A percentile compares a stretch with the other conserved stretches of the same genome.
These are phyloP conservation scores for Oenanthe melanoleuca DNA, from an alignment of 2,113 vertebrate genomes.

Conservation along the genomic window DNA sequence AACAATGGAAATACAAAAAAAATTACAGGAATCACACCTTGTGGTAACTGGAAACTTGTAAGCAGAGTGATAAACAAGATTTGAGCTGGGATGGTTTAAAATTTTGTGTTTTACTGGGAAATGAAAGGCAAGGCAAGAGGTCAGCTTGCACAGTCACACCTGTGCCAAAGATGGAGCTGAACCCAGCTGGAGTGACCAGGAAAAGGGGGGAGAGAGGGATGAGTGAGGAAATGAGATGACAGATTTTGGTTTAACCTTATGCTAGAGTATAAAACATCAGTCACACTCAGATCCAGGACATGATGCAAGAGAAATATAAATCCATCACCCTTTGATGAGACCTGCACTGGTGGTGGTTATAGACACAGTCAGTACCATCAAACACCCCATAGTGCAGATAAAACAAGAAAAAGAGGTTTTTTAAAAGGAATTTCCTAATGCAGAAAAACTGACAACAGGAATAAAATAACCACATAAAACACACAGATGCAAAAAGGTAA, in stretches of 20 bases:
- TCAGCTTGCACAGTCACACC: neutral
- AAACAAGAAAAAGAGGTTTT: neutral
- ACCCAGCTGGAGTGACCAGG: neutral
- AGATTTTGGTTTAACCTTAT: neutral
- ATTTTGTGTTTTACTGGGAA: neutral
- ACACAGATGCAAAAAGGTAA: neutral
- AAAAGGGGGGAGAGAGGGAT: neutral
- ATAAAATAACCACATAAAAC: neutral
- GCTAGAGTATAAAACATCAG: neutral
- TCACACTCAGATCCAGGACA: neutral
- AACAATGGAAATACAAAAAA: neutral
- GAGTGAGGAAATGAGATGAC: neutral
- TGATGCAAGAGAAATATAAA: neutral
- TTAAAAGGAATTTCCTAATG: neutral
- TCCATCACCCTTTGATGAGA: neutral
- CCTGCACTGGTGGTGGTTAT: neutral
- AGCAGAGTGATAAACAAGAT: neutral
- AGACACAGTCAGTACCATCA: neutral
- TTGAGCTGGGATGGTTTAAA: neutral
- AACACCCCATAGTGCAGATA: neutral
- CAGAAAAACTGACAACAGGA: neutral
- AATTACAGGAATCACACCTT: neutral
- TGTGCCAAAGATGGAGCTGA: neutral
- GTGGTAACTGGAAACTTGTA: neutral
- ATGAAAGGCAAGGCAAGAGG: neutral